Conservation (phyloP, 2,113 vertebrate species). For the Gymnorhina tibicen region DNA sequence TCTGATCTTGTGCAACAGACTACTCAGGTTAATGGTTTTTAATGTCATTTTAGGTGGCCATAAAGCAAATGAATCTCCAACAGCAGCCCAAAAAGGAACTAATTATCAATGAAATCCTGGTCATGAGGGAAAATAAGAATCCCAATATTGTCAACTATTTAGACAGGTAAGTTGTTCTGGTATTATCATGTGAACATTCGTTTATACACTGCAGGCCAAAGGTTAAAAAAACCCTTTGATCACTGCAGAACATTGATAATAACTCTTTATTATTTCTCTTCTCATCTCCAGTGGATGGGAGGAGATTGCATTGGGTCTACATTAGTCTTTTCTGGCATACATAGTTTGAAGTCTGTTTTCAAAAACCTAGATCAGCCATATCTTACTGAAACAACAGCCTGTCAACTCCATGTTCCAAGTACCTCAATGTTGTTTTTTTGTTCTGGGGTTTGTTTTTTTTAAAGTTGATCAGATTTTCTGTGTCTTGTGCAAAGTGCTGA, state of each 20-base stretch:
- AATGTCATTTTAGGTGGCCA: constrained; percentile 86
- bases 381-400: background rate
- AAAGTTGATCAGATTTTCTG: background rate
- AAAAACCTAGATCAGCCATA: background rate
- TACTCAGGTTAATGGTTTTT: background rate
- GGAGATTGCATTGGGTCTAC: background rate
- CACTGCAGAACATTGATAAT: background rate
- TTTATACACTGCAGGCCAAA: background rate
- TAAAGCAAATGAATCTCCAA: constrained; percentile 99
- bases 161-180: constrained; percentile 84
- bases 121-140: constrained; percentile 99
- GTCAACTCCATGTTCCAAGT: background rate
- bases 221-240: background rate
- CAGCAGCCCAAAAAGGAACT: constrained; percentile 99
- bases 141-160: constrained; percentile 98
- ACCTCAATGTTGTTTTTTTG: background rate
- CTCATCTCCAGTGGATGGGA: background rate
- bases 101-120: constrained; percentile 99
- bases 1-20: background rate
- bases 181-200: accelerated
- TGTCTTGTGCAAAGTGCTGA: background rate
- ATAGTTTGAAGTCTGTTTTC: background rate
- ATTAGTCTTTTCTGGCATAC: background rate
- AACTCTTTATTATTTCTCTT: background rate
- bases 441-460: background rate